Evolutionary conservation across 2,888 invertebrate genomes (phyloP), one percentile per base, ranked within the genome.

Genomic region (Osmoderma eremita): DNA sequence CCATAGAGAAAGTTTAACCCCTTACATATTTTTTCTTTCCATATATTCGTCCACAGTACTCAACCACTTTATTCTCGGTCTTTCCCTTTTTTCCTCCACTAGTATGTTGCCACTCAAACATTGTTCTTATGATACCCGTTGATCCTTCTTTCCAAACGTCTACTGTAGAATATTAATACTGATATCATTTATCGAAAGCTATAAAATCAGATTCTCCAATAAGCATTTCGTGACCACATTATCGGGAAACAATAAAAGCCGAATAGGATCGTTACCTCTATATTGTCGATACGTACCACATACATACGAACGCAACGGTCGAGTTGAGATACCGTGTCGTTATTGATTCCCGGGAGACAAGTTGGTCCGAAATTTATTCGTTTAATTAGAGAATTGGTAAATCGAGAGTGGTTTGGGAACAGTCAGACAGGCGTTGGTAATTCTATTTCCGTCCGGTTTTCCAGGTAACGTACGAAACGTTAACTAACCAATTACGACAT

Each of bases 161-260:
- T n/a, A n/a, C n/a, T n/a, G n/a, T n/a, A n/a, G 3, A 6, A 30
- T 30, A 30, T 30, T 30, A 30, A 30, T 30, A 30, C 30, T 8
- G 8, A 6, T 30, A 30, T 30, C 30, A 24, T 5, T 30, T 30
- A 30, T 30, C 48, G n/a, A 20, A 20, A 17, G 20, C 48, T 18
- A 48, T 48, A 48, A 48, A 48, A 48, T 18, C 17, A 48, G 20
- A 48, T 48, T 10, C 18, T n/a, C 30, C 30, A 30, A 30, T 48
- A 48, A 13, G 17, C 18, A 53, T 53, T 53, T 38, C 53, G 36
- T 53, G 36, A 53, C 53, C 17, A 38, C 53, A 38, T 53, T 53
- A 53, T 53, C 38, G 53, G 15, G 36, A 53, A 53, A 53, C 53
- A 53, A 53, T 53, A 53, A n/a, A n/a, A 53, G 20, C 18, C 48